A percentile compares a stretch with the other conserved stretches of the same genome.
Evolutionary conservation across 2,113 vertebrate genomes (phyloP).

Genomic region (Paramormyrops kingsleyae): DNA sequence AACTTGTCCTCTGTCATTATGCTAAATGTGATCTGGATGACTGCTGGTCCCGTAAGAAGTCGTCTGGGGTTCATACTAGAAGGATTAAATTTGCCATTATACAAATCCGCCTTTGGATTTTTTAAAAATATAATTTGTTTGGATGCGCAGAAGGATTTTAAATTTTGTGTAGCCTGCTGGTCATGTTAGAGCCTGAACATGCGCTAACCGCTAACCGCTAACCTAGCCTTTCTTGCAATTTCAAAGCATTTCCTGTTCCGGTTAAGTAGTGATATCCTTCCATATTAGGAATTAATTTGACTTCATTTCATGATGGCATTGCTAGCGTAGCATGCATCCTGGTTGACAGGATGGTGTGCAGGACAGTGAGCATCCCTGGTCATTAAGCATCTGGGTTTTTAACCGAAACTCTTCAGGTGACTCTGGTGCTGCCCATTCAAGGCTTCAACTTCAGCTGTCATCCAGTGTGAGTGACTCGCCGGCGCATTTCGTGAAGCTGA

Average conservation of each 20-base stretch:
- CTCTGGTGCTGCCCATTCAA: not conserved
- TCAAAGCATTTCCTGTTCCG: not conserved
- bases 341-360: not conserved
- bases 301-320: not conserved
- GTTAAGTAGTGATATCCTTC: not conserved
- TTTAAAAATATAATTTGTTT: not conserved
- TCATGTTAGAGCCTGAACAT: not conserved
- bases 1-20: not conserved
- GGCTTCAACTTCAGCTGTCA: not conserved
- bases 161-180: not conserved
- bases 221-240: not conserved
- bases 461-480: not conserved
- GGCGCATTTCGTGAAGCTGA: not conserved
- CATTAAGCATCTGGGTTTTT: not conserved
- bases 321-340: not conserved
- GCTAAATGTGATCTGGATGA: slow-evolving; percentile 7
- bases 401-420: not conserved
- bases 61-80: not conserved
- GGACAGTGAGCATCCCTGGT: not conserved
- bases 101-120: not conserved
- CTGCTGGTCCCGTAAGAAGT: not conserved
- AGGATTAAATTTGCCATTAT: slow-evolving; percentile 2
- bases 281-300: not conserved
- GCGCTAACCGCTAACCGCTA: not conserved
- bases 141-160: not conserved